Conservation (phyloP, 2,888 invertebrate species). For the Diaperis boleti region DNA sequence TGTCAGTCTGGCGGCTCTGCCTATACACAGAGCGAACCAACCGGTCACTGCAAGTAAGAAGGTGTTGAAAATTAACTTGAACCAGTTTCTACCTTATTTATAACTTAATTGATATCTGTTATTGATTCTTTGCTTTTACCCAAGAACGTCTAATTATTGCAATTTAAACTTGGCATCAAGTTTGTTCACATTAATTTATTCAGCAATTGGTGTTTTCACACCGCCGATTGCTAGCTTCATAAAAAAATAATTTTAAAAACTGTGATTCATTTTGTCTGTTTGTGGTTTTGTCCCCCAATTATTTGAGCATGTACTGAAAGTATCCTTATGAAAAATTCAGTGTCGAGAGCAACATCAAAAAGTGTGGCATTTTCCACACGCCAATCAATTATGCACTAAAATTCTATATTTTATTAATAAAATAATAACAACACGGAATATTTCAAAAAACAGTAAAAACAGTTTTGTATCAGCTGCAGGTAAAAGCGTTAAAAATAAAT, state of each 20-base stretch:
- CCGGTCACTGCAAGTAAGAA: conserved; percentile 44
- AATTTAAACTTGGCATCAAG: neutral
- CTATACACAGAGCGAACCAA: no score
- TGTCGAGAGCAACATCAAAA: no score
- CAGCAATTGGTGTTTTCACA: neutral
- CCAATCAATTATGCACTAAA: no score
- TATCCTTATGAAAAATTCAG: neutral
- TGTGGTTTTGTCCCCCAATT: neutral
- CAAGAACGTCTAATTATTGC: conserved; percentile 13
- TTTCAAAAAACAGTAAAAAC: no score
- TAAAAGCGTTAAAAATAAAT: no score
- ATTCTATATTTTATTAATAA: no score
- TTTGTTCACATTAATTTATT: neutral
- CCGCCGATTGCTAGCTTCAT: no score
- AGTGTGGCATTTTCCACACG: no score
- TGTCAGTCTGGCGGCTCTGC: conserved; percentile 50
- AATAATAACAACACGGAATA: no score
- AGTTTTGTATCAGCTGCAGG: no score
- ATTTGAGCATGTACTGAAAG: neutral
- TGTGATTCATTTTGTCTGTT: no score
- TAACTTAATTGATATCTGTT: conserved; percentile 59
- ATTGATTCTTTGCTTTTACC: conserved; percentile 53
- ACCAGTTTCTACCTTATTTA: conserved; percentile 58
- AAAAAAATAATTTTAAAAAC: no score
- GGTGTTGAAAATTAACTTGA: conserved; percentile 58